These are phyloP conservation scores for Pollenia labialis DNA, from an alignment of 2,888 invertebrate genomes.

Conservation along the genomic window DNA sequence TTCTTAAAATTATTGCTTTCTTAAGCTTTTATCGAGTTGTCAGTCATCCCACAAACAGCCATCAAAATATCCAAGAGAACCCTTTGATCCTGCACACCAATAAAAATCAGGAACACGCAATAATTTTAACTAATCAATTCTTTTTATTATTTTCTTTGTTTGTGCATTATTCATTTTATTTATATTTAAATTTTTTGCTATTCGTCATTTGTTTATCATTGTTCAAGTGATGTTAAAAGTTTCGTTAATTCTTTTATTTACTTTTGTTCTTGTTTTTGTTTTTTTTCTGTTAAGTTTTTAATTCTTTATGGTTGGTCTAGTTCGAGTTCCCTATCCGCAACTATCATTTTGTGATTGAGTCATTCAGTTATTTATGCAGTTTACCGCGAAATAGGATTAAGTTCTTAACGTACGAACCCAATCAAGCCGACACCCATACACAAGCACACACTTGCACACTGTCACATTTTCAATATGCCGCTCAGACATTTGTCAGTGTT, in stretches of 20 bases:
- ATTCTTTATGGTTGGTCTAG: constrained; percentile 58
- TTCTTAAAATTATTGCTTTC: neutral
- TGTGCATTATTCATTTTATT: neutral
- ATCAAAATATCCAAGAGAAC: neutral
- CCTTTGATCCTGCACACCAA: constrained; percentile 7
- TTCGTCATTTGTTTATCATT: neutral
- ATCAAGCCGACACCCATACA: constrained; percentile 73
- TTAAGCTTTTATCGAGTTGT: constrained; percentile 33
- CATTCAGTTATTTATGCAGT: constrained; percentile 80
- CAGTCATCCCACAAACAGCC: neutral
- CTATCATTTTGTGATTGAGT: constrained; percentile 64
- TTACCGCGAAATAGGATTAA: constrained; percentile 83
- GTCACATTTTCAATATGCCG: constrained; percentile 44
- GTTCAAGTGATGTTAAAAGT: constrained; percentile 16
- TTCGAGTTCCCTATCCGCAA: constrained; percentile 52
- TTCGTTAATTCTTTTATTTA: constrained; percentile 8
- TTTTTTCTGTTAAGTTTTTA: constrained; percentile 42
- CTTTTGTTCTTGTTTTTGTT: neutral
- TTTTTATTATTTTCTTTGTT: neutral
- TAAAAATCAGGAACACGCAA: neutral
- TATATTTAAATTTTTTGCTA: constrained; percentile 12
- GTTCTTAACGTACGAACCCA: constrained; percentile 81
- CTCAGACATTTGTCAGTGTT: constrained; percentile 45
- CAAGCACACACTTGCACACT: constrained; percentile 49
- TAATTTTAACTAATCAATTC: constrained; percentile 31